Evolutionary conservation across 2,797 vertebrate species (phyloP).

Genomic region (Spinus olivaceus): DNA sequence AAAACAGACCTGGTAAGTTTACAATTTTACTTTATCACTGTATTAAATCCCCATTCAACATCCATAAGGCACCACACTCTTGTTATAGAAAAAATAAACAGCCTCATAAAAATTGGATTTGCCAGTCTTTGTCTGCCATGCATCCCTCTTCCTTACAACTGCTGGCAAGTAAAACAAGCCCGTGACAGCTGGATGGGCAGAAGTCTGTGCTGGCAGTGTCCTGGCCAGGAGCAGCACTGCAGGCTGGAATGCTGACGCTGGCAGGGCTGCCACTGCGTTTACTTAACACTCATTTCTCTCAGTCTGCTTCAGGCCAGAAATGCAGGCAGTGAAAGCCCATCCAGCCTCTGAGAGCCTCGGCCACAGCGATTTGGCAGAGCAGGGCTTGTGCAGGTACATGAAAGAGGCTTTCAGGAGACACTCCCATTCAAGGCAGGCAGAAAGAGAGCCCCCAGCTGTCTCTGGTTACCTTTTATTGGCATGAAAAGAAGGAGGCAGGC

Average conservation of each 20-base stretch:
- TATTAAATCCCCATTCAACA: constrained; percentile 15
- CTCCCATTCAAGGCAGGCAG: constrained; percentile 27
- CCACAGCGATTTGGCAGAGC: neutral
- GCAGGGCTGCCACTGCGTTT: constrained; percentile 63
- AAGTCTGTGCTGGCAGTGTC: constrained; percentile 11
- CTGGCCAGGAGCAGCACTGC: neutral
- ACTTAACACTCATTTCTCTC: constrained; percentile 73
- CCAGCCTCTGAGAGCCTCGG: constrained; percentile 17
- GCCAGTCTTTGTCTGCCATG: neutral
- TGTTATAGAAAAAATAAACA: constrained; percentile 32
- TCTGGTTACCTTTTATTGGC: constrained; percentile 58
- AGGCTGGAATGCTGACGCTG: constrained; percentile 70
- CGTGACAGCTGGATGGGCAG: constrained; percentile 37
- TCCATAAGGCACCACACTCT: constrained; percentile 20
- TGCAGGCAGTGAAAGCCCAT: constrained; percentile 69
- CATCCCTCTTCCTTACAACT: constrained; percentile 3
- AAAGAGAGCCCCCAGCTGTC: constrained; percentile 26
- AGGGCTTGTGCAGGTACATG: constrained; percentile 42
- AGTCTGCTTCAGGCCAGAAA: constrained; percentile 75
- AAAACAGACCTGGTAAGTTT: constrained; percentile 35
- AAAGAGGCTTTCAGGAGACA: constrained; percentile 50
- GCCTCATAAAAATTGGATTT: constrained; percentile 9
- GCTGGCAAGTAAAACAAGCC: neutral
- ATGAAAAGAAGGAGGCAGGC: constrained; percentile 13
- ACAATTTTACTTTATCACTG: constrained; percentile 37